Conservation (phyloP, 64 coral and sea anemone species). For the Pocillopora damicornis region DNA sequence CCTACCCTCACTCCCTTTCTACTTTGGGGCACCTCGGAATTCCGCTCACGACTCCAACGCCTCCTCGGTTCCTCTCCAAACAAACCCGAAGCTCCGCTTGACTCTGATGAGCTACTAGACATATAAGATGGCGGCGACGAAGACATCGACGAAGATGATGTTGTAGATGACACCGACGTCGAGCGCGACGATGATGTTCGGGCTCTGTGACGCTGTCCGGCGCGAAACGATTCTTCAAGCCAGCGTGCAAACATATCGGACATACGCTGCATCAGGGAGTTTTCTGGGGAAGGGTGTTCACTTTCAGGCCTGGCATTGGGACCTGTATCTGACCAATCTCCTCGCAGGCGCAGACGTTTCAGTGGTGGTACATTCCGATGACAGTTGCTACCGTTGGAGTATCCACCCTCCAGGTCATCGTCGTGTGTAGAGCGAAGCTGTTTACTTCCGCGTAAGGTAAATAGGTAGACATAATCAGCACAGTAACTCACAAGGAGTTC, state of each 20-base stretch:
- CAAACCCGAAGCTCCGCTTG: conserved; percentile 9
- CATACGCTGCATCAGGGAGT: conserved; percentile 85
- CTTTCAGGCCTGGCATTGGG: conserved; percentile 94
- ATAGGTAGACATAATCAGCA: conserved; percentile 91
- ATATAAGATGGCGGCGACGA: conserved; percentile 32
- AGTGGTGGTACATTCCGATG: conserved; percentile 71
- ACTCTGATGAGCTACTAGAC: conserved; percentile 49
- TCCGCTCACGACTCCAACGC: conserved; percentile 19
- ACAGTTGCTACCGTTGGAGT: conserved; percentile 46
- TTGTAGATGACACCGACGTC: conserved; percentile 33
- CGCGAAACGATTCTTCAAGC: conserved; percentile 92
- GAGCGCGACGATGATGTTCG: conserved; percentile 33
- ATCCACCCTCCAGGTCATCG: conserved; percentile 44
- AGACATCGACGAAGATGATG: conserved; percentile 39
- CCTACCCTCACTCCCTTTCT: background rate
- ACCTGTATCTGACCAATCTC: conserved; percentile 96
- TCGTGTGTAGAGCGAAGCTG: conserved; percentile 6
- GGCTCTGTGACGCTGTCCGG: conserved; percentile 60
- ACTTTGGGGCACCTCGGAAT: conserved; percentile 12
- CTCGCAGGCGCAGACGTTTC: conserved; percentile 83
- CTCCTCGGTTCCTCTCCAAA: conserved; percentile 38
- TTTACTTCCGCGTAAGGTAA: conserved; percentile 55
- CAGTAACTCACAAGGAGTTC: conserved; percentile 93
- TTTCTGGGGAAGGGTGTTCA: conserved; percentile 76
- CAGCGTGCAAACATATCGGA: conserved; percentile 92